Percentiles rank a stretch among this genome's conserved stretches.
phyloP scores from a whole-genome alignment of 2,888 invertebrate genomes.

The Dynastes tityus region DNA sequence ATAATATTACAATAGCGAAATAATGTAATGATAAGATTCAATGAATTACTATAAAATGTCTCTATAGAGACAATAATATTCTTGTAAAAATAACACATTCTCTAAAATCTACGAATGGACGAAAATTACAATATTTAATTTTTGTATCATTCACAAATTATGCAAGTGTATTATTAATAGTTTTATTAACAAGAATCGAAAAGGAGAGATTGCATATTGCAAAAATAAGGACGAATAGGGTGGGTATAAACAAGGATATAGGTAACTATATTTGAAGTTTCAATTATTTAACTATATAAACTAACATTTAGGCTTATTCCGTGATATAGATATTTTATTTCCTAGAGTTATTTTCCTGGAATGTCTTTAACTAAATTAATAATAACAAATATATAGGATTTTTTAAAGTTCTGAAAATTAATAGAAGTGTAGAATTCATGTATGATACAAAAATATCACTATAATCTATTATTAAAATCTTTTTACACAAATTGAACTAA shows the following conservation, averaged over 20 bases:
- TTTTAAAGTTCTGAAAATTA: constrained; percentile 13
- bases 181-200: not conserved
- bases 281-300: not conserved
- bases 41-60: constrained; percentile 55
- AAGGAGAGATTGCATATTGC: too few relatives aligned
- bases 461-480: constrained; percentile 45
- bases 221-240: too few relatives aligned
- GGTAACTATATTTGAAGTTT: too few relatives aligned
- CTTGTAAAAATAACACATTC: constrained; percentile 55
- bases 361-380: constrained; percentile 36
- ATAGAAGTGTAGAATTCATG: constrained; percentile 39
- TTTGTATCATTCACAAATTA: constrained; percentile 52
- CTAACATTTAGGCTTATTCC: not conserved
- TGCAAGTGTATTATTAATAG: not conserved
- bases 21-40: constrained; percentile 48
- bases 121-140: constrained; percentile 57
- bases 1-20: constrained; percentile 48
- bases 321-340: constrained; percentile 5
- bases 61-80: constrained; percentile 52
- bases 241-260: too few relatives aligned
- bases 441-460: constrained; percentile 48
- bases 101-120: constrained; percentile 58
- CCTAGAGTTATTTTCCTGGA: constrained; percentile 24
- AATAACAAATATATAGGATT: constrained; percentile 11
- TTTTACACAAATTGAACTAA: constrained; percentile 53